These are phyloP conservation scores for Macrotus californicus DNA, from an alignment of 2,113 vertebrate genomes.

Conservation along the genomic window DNA sequence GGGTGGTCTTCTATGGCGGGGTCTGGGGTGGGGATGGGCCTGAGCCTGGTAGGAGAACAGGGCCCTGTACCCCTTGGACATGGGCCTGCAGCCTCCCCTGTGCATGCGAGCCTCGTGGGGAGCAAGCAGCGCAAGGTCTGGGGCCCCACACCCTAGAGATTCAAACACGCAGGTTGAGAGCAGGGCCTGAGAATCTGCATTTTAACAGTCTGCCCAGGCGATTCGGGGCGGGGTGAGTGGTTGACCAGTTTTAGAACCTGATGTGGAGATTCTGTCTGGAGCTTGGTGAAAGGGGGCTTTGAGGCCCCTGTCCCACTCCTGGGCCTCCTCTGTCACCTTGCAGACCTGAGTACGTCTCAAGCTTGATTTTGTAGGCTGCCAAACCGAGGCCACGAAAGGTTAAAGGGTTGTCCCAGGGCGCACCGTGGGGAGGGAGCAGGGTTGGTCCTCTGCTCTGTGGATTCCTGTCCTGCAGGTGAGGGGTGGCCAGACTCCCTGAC, in stretches of 20 bases:
- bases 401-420: no score
- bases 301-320: not conserved
- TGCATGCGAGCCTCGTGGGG: rapidly evolving
- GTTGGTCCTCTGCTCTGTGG: not conserved
- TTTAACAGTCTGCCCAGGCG: not conserved
- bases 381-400: not conserved
- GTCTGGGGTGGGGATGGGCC: not conserved
- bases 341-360: not conserved
- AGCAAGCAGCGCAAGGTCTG: not conserved
- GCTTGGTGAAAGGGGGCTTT: not conserved
- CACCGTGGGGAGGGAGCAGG: not conserved
- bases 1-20: not conserved
- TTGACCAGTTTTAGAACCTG: not conserved
- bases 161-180: not conserved
- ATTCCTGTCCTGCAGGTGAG: not conserved
- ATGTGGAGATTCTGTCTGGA: not conserved
- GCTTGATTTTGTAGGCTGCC: not conserved
- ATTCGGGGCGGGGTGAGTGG: rapidly evolving
- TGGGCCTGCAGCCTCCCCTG: rapidly evolving
- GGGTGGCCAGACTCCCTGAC: not conserved
- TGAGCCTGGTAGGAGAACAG: not conserved
- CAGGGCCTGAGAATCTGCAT: not conserved
- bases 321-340: not conserved
- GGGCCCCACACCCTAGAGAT: rapidly evolving
- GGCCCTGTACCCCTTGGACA: no score